A percentile compares a stretch with the other conserved stretches of the same genome.
Evolutionary conservation across 2,888 invertebrate genomes (phyloP).

Genomic region (Pristionchus entomophagus): DNA sequence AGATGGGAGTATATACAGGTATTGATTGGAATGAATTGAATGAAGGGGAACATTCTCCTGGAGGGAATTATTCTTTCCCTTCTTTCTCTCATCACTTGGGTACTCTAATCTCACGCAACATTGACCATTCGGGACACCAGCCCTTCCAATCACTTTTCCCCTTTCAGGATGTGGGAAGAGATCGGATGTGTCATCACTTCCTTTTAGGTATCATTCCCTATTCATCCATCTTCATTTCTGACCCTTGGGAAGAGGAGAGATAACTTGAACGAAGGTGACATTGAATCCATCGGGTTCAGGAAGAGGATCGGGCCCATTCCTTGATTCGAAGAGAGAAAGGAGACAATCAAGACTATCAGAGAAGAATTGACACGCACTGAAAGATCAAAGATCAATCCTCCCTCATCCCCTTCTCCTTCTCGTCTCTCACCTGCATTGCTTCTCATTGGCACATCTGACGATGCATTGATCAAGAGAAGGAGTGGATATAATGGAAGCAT

Average conservation of each 20-base stretch:
- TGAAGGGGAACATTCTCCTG: neutral
- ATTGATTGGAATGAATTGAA: neutral
- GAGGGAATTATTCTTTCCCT: too few relatives aligned
- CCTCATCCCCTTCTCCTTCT: too few relatives aligned
- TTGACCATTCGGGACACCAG: constrained; percentile 3
- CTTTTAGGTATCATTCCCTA: neutral
- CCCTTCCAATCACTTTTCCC: neutral
- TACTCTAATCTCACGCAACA: constrained; percentile 37
- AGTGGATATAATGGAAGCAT: constrained; percentile 19
- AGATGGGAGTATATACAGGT: neutral
- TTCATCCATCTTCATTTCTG: neutral
- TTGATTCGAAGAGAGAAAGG: constrained; percentile 14
- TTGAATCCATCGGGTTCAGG: constrained; percentile 46
- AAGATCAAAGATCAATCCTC: constrained; percentile 21
- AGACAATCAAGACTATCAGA: constrained; percentile 42
- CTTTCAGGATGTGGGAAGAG: neutral
- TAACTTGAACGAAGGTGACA: constrained; percentile 27
- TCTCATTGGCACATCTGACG: neutral
- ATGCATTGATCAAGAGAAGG: constrained; percentile 12
- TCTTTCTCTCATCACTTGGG: neutral
- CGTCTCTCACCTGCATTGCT: constrained; percentile 3
- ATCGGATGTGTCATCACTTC: neutral
- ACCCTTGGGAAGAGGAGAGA: neutral
- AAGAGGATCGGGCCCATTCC: constrained; percentile 10
- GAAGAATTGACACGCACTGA: constrained; percentile 43